These are phyloP conservation scores for Salvelinus alpinus DNA, from an alignment of 2,113 vertebrate genomes.

Conservation along the genomic window DNA sequence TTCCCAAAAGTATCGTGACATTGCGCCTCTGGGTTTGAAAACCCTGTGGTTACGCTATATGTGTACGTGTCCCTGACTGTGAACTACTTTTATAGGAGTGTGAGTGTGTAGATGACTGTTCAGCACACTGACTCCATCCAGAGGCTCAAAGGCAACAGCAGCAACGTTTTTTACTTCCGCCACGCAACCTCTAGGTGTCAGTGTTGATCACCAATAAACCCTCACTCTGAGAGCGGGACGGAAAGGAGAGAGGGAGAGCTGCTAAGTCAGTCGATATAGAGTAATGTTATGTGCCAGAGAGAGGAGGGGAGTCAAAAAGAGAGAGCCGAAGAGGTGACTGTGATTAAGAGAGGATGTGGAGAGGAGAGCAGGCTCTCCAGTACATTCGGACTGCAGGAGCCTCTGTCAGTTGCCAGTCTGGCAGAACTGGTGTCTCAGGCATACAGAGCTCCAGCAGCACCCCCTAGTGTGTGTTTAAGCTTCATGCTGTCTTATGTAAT, in stretches of 20 bases:
- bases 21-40: too few species aligned
- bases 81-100: too few species aligned
- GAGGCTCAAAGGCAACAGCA: slow-evolving; percentile 40
- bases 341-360: neutral
- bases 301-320: neutral
- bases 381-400: neutral
- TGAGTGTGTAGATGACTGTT: slow-evolving; percentile 17
- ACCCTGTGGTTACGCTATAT: too few species aligned
- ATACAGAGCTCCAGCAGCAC: neutral
- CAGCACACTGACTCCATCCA: slow-evolving; percentile 58
- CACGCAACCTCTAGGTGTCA: slow-evolving; percentile 58
- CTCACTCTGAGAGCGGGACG: neutral
- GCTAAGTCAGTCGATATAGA: too few species aligned
- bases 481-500: slow-evolving; percentile 65
- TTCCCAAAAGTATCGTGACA: too few species aligned
- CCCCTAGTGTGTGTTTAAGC: slow-evolving; percentile 26
- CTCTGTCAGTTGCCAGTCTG: slow-evolving; percentile 15
- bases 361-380: neutral
- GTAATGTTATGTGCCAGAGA: neutral
- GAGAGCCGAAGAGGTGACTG: neutral
- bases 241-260: neutral
- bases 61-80: too few species aligned
- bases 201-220: slow-evolving; percentile 16
- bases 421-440: slow-evolving; percentile 15
- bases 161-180: neutral